These are phyloP conservation scores for Melolontha melolontha DNA, from an alignment of 2,888 invertebrate species.

Conservation along the genomic window DNA sequence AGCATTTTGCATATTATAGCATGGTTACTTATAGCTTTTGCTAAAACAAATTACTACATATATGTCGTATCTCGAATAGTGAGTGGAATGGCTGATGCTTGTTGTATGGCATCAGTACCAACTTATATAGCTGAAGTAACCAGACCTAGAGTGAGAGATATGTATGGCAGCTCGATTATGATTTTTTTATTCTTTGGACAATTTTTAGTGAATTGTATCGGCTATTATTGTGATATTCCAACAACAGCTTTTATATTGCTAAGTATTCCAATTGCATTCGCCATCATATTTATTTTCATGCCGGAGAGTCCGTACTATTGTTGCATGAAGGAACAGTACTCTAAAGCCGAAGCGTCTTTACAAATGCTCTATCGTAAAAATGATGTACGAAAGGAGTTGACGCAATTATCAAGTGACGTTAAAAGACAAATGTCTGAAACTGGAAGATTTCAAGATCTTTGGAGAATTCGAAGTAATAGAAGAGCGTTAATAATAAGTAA, in stretches of 20 bases:
- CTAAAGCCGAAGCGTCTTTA: conserved; percentile 53
- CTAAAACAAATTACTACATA: conserved; percentile 51
- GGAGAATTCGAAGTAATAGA: conserved; percentile 54
- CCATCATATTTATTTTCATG: conserved; percentile 52
- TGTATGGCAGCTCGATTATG: conserved; percentile 56
- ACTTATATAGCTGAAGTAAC: conserved; percentile 57
- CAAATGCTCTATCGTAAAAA: conserved; percentile 51
- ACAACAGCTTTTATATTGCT: conserved; percentile 47
- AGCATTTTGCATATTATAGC: conserved; percentile 53
- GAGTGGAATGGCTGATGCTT: conserved; percentile 54
- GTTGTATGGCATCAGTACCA: conserved; percentile 48
- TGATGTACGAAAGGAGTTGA: conserved; percentile 56
- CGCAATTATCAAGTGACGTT: conserved; percentile 52
- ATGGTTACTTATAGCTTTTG: conserved; percentile 52
- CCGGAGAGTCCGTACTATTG: conserved; percentile 60
- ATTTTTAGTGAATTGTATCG: conserved; percentile 54
- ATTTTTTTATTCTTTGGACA: conserved; percentile 51
- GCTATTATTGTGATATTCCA: conserved; percentile 49
- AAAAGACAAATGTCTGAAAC: conserved; percentile 57
- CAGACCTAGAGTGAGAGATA: conserved; percentile 56
- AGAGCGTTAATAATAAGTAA: conserved; percentile 54
- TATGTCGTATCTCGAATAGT: conserved; percentile 56
- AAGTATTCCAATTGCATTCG: conserved; percentile 49
- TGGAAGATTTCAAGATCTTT: conserved; percentile 55
- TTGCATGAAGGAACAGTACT: conserved; percentile 52